These are phyloP conservation scores for Crocuta crocuta DNA, from an alignment of 2,113 vertebrate genomes.

Conservation along the genomic window DNA sequence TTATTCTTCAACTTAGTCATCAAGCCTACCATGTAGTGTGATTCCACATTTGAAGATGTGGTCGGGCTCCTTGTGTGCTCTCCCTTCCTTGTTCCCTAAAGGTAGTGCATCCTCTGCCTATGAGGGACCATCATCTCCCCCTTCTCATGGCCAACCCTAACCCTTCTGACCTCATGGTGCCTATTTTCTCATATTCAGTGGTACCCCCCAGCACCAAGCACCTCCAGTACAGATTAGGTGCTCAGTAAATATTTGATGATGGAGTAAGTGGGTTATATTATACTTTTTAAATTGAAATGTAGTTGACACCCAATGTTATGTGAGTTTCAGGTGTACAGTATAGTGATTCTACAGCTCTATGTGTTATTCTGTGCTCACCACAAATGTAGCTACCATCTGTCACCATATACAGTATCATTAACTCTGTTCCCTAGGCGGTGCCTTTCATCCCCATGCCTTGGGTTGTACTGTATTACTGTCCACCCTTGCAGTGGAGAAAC, in stretches of 20 bases:
- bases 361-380: not conserved
- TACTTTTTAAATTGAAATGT: not conserved
- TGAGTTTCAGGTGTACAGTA: not conserved
- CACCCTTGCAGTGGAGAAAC: not conserved
- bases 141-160: not conserved
- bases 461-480: not conserved
- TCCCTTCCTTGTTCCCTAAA: not conserved
- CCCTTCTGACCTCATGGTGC: not conserved
- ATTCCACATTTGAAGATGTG: not conserved
- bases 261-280: not conserved
- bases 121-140: no score
- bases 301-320: not conserved
- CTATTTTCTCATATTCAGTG: not conserved
- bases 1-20: not conserved
- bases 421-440: not conserved
- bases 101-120: fast-evolving
- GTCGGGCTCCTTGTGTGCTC: not conserved
- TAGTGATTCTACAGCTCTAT: not conserved
- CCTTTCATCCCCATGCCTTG: not conserved
- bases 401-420: not conserved
- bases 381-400: not conserved
- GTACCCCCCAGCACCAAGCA: not conserved
- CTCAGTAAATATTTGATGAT: not conserved
- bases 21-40: not conserved
- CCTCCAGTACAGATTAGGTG: not conserved